These are phyloP conservation scores for Formicarius rufipectus DNA, from an alignment of 2,113 vertebrate genomes.

Conservation along the genomic window DNA sequence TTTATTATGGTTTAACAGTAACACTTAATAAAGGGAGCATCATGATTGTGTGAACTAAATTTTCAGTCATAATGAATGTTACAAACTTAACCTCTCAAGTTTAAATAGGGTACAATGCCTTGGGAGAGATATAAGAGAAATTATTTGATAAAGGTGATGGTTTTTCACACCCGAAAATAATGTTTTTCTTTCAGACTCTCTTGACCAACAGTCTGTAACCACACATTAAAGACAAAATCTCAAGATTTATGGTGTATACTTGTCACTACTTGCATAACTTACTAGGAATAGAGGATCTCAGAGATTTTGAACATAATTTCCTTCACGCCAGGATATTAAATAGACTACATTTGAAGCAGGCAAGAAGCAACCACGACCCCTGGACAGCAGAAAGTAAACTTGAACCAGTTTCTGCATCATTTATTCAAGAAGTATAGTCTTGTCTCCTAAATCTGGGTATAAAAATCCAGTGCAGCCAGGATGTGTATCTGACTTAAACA, in stretches of 20 bases:
- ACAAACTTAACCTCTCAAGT: slow-evolving; percentile 89
- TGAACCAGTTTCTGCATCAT: slow-evolving; percentile 57
- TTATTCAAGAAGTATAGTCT: slow-evolving; percentile 49
- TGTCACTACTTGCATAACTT: slow-evolving; percentile 93
- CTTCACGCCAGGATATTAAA: slow-evolving; percentile 85
- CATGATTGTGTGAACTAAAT: slow-evolving; percentile 77
- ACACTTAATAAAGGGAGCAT: slow-evolving; percentile 80
- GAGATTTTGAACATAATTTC: slow-evolving; percentile 84
- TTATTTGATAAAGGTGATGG: slow-evolving; percentile 91
- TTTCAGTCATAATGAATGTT: slow-evolving; percentile 85
- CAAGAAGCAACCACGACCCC: slow-evolving; percentile 69
- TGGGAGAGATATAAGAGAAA: slow-evolving; percentile 79
- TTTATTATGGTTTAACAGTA: slow-evolving; percentile 75
- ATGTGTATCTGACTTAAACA: slow-evolving; percentile 18
- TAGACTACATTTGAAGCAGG: slow-evolving; percentile 76
- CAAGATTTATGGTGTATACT: slow-evolving; percentile 84
- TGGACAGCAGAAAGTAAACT: slow-evolving; percentile 75
- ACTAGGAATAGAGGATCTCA: slow-evolving; percentile 76
- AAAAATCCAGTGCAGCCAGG: not conserved
- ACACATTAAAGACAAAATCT: slow-evolving; percentile 96
- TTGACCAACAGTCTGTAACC: slow-evolving; percentile 92
- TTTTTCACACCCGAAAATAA: slow-evolving; percentile 98
- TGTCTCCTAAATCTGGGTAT: slow-evolving; percentile 20
- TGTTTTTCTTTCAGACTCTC: slow-evolving; percentile 83
- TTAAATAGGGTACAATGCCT: slow-evolving; percentile 86